Evolutionary conservation across 2,888 invertebrate genomes (phyloP).

Genomic region (Agonum fuliginosum): DNA sequence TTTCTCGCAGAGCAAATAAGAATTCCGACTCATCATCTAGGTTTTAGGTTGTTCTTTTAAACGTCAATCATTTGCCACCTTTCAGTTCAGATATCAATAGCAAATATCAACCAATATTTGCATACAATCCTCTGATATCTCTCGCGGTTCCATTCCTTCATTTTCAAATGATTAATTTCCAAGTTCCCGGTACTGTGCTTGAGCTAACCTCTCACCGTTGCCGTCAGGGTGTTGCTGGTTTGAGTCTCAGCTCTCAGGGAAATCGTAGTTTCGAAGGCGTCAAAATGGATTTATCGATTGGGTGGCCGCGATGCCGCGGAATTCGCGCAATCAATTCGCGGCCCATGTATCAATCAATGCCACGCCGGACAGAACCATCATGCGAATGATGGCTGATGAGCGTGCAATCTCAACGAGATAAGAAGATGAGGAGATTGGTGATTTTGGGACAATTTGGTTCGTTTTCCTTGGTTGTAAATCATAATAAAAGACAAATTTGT

Average conservation of each 20-base stretch:
- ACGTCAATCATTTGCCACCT: too few species aligned
- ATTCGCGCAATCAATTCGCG: slow-evolving; percentile 44
- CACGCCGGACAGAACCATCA: neutral
- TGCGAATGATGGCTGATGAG: neutral
- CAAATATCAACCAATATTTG: neutral
- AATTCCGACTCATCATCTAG: too few species aligned
- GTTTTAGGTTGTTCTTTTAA: too few species aligned
- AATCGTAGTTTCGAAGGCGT: slow-evolving; percentile 24
- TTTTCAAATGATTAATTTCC: slow-evolving; percentile 31
- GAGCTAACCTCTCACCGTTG: slow-evolving; percentile 5
- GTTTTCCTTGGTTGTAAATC: too few species aligned
- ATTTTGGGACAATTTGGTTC: too few species aligned
- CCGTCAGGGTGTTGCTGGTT: neutral
- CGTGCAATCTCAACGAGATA: neutral
- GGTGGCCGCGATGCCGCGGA: slow-evolving; percentile 41
- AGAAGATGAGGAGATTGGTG: neutral
- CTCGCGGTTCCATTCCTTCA: neutral
- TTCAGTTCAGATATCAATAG: too few species aligned
- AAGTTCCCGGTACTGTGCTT: neutral
- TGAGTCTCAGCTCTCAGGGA: neutral
- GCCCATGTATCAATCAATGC: slow-evolving; percentile 47
- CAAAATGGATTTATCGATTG: slow-evolving; percentile 41
- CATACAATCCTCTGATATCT: slow-evolving; percentile 20
- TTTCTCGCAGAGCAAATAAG: too few species aligned
- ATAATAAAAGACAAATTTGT: too few species aligned